These are phyloP conservation scores for Copidosoma aretas DNA, from an alignment of 2,888 invertebrate genomes.

Conservation along the genomic window DNA sequence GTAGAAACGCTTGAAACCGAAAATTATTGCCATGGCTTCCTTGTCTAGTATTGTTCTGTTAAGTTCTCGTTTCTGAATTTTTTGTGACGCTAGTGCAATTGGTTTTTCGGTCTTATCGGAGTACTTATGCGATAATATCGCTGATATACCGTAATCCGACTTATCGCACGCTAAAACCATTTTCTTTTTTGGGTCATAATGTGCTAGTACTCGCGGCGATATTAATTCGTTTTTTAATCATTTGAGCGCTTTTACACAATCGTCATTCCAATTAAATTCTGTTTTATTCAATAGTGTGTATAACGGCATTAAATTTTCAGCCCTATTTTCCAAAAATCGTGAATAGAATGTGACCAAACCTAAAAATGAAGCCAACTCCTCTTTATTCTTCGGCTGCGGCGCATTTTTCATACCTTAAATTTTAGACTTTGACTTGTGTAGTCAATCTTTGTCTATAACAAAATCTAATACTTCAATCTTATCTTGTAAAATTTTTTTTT, in stretches of 20 bases:
- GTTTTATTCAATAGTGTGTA: slow-evolving; percentile 44
- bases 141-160: slow-evolving; percentile 17
- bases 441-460: slow-evolving; percentile 43
- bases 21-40: slow-evolving; percentile 39
- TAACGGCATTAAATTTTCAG: slow-evolving; percentile 46
- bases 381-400: slow-evolving; percentile 40
- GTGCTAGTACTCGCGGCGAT: background rate
- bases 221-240: slow-evolving; percentile 23
- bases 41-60: slow-evolving; percentile 40
- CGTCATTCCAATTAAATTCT: slow-evolving; percentile 44
- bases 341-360: slow-evolving; percentile 52
- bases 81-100: slow-evolving; percentile 7
- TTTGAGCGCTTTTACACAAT: slow-evolving; percentile 5
- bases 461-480: slow-evolving; percentile 45
- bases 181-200: slow-evolving; percentile 16
- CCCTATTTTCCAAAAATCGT: slow-evolving; percentile 48
- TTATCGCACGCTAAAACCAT: slow-evolving; percentile 2
- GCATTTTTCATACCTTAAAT: slow-evolving; percentile 42
- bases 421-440: slow-evolving; percentile 42
- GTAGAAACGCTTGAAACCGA: slow-evolving; percentile 27
- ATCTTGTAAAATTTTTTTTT: slow-evolving; percentile 45
- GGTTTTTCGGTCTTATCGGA: slow-evolving; percentile 12
- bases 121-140: slow-evolving; percentile 17
- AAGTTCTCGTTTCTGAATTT: slow-evolving; percentile 26
- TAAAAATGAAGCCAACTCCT: slow-evolving; percentile 44